Percentiles rank a stretch among this genome's conserved stretches.
Conservation (phyloP, 1,140 invertebrate genomes). For the Drosophila jambulina region DNA sequence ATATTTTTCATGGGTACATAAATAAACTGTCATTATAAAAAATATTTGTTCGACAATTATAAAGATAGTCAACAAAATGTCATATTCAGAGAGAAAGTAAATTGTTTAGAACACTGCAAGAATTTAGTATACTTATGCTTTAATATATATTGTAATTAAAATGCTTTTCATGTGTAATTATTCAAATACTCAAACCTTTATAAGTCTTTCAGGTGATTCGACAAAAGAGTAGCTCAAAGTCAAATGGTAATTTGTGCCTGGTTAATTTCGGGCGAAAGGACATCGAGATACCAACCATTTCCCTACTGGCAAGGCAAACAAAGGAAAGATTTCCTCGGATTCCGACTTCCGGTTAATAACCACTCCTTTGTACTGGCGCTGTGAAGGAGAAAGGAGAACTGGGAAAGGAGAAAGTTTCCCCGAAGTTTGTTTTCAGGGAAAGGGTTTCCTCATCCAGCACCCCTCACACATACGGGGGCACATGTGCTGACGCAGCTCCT, state of each 20-base stretch:
- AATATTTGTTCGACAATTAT: too few species aligned
- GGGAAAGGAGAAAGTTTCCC: constrained; percentile 52
- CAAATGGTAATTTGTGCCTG: constrained; percentile 35
- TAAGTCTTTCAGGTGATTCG: not conserved
- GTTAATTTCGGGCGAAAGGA: constrained; percentile 31
- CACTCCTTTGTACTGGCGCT: constrained; percentile 22
- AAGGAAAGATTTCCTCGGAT: constrained; percentile 32
- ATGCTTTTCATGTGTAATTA: not conserved
- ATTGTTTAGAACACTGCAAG: too few species aligned
- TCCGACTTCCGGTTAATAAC: constrained; percentile 44
- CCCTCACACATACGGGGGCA: constrained; percentile 1
- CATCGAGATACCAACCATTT: constrained; percentile 32
- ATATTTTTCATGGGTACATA: too few species aligned
- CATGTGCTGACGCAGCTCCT: constrained; percentile 64
- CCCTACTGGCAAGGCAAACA: constrained; percentile 23
- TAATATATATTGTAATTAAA: too few species aligned
- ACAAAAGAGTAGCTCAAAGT: not conserved
- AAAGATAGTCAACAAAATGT: too few species aligned
- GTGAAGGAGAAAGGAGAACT: constrained; percentile 43
- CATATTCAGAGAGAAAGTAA: too few species aligned
- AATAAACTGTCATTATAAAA: too few species aligned
- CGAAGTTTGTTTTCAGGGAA: constrained; percentile 51
- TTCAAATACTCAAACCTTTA: not conserved
- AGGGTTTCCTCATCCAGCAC: constrained; percentile 24
- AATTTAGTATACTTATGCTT: too few species aligned